phyloP scores from a whole-genome alignment of 2,113 vertebrate genomes.

The Proterorhinus semilunaris region DNA sequence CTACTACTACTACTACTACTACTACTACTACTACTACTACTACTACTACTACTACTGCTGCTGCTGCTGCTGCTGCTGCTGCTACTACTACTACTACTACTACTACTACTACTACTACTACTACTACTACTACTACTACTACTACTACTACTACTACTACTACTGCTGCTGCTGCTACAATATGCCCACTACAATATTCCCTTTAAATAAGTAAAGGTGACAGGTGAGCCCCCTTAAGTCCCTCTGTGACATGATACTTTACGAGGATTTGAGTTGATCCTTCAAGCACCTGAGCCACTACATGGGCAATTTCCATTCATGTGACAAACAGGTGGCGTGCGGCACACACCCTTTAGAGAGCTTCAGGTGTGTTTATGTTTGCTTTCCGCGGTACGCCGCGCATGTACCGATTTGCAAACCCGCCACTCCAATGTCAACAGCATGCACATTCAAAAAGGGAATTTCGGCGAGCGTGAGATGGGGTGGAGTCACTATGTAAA shows the following conservation, averaged over 20 bases:
- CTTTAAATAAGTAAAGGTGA: neutral
- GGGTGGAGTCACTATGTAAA: conserved; percentile 48
- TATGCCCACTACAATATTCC: neutral
- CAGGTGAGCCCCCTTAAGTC: conserved; percentile 9
- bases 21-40: too few relatives aligned
- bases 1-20: too few relatives aligned
- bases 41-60: too few relatives aligned
- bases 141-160: too few relatives aligned
- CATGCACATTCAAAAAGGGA: conserved; percentile 13
- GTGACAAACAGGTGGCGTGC: conserved; percentile 22
- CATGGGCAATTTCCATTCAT: conserved; percentile 37
- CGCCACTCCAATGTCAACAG: conserved; percentile 33
- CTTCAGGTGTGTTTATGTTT: conserved; percentile 12
- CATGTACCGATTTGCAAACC: conserved; percentile 22
- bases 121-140: too few relatives aligned
- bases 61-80: too few relatives aligned
- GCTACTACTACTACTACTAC: too few relatives aligned
- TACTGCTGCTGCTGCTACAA: too few relatives aligned
- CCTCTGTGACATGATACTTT: conserved; percentile 21
- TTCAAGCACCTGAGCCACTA: conserved; percentile 24
- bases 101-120: too few relatives aligned
- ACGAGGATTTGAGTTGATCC: conserved; percentile 33
- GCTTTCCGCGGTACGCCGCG: neutral
- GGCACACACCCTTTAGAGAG: conserved; percentile 6
- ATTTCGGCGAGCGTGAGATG: conserved; percentile 16